phyloP scores from a whole-genome alignment of 2,888 invertebrate species.

The Eremobia ochroleuca region DNA sequence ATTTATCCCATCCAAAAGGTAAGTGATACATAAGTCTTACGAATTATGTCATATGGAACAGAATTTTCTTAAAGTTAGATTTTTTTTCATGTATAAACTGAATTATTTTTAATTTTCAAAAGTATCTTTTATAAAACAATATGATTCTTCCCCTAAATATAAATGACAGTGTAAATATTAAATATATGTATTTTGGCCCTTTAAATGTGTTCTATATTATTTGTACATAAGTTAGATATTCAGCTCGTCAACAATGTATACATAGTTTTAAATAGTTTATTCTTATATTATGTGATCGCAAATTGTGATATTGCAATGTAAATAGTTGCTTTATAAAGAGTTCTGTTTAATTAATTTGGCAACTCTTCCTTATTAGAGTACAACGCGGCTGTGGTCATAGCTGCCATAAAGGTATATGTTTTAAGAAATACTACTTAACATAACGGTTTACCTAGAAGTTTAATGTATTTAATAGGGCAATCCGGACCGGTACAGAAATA shows the following conservation, averaged over 20 bases:
- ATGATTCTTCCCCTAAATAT: constrained; percentile 37
- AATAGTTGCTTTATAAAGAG: constrained; percentile 30
- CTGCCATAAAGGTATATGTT: neutral
- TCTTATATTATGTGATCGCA: constrained; percentile 19
- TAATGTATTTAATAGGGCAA: neutral
- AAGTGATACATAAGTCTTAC: too few relatives aligned
- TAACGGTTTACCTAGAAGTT: too few relatives aligned
- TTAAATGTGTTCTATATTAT: constrained; percentile 45
- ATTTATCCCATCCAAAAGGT: neutral
- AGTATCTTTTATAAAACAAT: neutral
- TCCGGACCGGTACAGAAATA: neutral
- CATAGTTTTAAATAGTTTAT: constrained; percentile 26
- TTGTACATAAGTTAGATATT: constrained; percentile 58
- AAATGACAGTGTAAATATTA: constrained; percentile 38
- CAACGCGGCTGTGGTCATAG: neutral
- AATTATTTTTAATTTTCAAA: neutral
- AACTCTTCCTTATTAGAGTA: constrained; percentile 17
- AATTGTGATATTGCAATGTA: constrained; percentile 39
- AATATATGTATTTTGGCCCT: constrained; percentile 54
- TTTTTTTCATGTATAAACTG: neutral
- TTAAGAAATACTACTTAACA: constrained; percentile 1
- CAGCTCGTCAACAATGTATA: constrained; percentile 49
- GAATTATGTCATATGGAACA: too few relatives aligned
- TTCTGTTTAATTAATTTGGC: constrained; percentile 42
- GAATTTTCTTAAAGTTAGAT: too few relatives aligned